phyloP scores from a whole-genome alignment of 2,113 vertebrate genomes.

The Tapirus terrestris region DNA sequence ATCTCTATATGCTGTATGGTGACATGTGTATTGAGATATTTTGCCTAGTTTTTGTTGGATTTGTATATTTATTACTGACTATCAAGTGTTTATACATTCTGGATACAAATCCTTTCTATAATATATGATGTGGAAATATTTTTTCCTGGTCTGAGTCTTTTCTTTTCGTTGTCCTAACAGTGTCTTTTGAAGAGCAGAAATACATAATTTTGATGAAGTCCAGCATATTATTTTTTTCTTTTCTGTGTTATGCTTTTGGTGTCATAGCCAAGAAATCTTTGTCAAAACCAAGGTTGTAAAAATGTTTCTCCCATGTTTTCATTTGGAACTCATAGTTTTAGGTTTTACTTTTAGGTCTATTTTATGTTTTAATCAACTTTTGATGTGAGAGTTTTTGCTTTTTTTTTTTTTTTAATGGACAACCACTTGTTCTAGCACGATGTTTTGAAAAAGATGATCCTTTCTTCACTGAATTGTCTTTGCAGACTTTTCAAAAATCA shows the following conservation, averaged over 20 bases:
- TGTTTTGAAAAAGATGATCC: neutral
- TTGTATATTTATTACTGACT: neutral
- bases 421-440: neutral
- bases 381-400: neutral
- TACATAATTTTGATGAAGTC: neutral
- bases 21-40: neutral
- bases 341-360: neutral
- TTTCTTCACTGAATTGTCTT: neutral
- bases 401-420: neutral
- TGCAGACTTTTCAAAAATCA: neutral
- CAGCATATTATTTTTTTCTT: neutral
- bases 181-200: neutral
- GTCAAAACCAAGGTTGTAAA: too few species aligned
- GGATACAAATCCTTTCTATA: neutral
- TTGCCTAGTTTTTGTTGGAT: neutral
- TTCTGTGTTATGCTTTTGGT: neutral
- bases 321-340: too few species aligned
- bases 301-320: too few species aligned
- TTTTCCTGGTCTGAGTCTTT: neutral
- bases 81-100: neutral
- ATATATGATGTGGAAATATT: neutral
- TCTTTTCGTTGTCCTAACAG: too few species aligned
- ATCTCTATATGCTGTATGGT: neutral
- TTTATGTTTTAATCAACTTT: neutral
- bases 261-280: too few species aligned